Base-by-base conservation (phyloP, 2,888 invertebrate genomes). In the Dolichomitus sp. region DNA sequence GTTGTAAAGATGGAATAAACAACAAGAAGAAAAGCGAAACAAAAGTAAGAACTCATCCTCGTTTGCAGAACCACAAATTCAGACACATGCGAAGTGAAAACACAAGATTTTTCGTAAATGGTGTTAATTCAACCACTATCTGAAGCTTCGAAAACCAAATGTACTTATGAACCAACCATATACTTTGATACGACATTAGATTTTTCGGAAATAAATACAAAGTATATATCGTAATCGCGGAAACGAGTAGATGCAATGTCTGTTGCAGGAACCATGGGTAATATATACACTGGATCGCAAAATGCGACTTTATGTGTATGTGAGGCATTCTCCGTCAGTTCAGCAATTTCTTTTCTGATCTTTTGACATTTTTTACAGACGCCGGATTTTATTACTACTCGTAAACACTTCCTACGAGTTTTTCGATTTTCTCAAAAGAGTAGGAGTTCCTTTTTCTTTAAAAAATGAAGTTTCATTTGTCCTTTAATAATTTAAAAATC, bases 111-210 rank as follows among this genome's bases (percentile, higher is more conserved):
- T 59, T 72, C 72, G 19, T 33, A 72, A 48, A 27, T 52, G 12
- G 37, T 50, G 37, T 0, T 37, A 59, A 73, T 66, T 59, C 45
- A 42, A 19, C 50, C 27, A 54, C 57, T 37, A 7, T 50, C 74
- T 50, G 66, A 74, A 48, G 74, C 73, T 74, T 68, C 45, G 68
- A 70, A 63, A 70, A 33, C 45, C 48, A 63, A 70, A 65, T 40
- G 70, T 61, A 65, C 45, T 69, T 59, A 54, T 73, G 27, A 9
- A 40, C 7, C 17, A 79, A 70, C 33, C 11, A 63, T 74, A 66
- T 79, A 70, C 79, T 82, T 79, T 72, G 70, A 75, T 79, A 82
- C 74, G 69, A 72, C 27, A 48, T 30, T 59, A 70, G 63, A 82
- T 78, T 74, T 69, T 70, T 74, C 65, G 74, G n/a, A 65, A 63